Evolutionary conservation across 35 echinoderm and acorn worm genomes (phyloP), one percentile per base, ranked within the genome.

Genomic region (Apostichopus japonicus): DNA sequence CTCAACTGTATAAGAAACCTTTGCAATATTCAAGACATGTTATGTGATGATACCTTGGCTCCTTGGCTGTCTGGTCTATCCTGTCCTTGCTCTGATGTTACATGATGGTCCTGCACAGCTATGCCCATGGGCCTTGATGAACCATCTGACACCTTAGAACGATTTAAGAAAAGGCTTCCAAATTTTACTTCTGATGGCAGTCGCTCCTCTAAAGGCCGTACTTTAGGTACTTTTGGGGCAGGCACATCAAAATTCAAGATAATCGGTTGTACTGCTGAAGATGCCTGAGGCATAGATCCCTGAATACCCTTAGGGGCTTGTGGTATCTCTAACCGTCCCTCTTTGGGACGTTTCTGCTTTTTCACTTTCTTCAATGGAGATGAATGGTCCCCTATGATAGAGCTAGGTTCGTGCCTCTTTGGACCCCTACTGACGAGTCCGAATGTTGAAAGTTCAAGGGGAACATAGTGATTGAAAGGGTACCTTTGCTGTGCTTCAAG

Each of bases 211-310:
- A 90, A 53, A n/a, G 93, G 87, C 58, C 61, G 83, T 63, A 90
- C 79, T 57, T 79, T 86, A 16, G 93, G 80, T 56, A 97, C 10
- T 86, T 92, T 92, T 9, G 96, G 96, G 56, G 90, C 17, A 77
- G 96, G 91, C 65, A 97, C 91, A 33, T 97, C 96, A 97, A 97
- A 97, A 86, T 97, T 91, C 65, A 97, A 77, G 59, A 97, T 95
- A 55, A 97, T 97, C 1, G 96, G 96, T 78, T 97, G 93, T 19
- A 93, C 87, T 24, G 76, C 55, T 44, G 92, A 82, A 4, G 89
- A 61, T 52, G 90, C 91, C 79, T 56, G 72, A 56, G 72, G 54
- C 33, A 72, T 71, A 10, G 13, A 7, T 53, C 61, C 86, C 62
- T 67, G 86, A 27, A 89, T 89, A 72, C 86, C 86, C 62, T 89